Evolutionary conservation across 2,888 invertebrate genomes (phyloP).

Genomic region (Bombyx huttoni): DNA sequence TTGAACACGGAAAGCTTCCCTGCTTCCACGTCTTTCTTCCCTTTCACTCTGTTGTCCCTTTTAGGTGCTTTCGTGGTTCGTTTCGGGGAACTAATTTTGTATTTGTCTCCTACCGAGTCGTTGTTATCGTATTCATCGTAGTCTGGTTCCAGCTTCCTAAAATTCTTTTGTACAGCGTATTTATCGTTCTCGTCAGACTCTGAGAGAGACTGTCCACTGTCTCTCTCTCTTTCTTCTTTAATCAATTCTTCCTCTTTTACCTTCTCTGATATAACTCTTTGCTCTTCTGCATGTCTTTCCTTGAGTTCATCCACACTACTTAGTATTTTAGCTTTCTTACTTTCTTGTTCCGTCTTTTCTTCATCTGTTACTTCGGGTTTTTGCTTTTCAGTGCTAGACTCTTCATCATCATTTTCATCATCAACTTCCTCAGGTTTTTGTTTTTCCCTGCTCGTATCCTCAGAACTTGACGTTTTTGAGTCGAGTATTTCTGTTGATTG

Average conservation of each 20-base stretch:
- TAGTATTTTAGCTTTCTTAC: conserved; percentile 44
- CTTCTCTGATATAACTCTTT: conserved; percentile 43
- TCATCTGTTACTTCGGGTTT: conserved; percentile 22
- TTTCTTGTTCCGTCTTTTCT: conserved; percentile 41
- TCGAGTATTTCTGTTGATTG: conserved; percentile 8
- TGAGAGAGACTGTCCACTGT: conserved; percentile 12
- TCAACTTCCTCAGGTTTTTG: conserved; percentile 7
- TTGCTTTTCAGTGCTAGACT: conserved; percentile 21
- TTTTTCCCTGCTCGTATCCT: not conserved
- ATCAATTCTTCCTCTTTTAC: conserved; percentile 47
- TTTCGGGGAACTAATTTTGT: conserved; percentile 18
- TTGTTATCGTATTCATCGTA: conserved; percentile 49
- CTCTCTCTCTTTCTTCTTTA: conserved; percentile 41
- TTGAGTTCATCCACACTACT: conserved; percentile 52
- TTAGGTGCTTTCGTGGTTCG: conserved; percentile 12
- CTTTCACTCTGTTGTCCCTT: conserved; percentile 11
- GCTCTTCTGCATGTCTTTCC: conserved; percentile 47
- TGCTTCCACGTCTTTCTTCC: conserved; percentile 17
- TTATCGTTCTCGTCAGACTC: conserved; percentile 21
- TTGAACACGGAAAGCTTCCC: conserved; percentile 51
- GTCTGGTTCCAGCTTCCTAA: conserved; percentile 16
- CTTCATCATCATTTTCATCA: conserved; percentile 32
- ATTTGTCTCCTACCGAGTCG: conserved; percentile 31
- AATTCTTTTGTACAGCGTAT: conserved; percentile 18
- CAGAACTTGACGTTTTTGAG: not conserved